Evolutionary conservation across 2,888 invertebrate species (phyloP).

Genomic region (Noctua janthe): DNA sequence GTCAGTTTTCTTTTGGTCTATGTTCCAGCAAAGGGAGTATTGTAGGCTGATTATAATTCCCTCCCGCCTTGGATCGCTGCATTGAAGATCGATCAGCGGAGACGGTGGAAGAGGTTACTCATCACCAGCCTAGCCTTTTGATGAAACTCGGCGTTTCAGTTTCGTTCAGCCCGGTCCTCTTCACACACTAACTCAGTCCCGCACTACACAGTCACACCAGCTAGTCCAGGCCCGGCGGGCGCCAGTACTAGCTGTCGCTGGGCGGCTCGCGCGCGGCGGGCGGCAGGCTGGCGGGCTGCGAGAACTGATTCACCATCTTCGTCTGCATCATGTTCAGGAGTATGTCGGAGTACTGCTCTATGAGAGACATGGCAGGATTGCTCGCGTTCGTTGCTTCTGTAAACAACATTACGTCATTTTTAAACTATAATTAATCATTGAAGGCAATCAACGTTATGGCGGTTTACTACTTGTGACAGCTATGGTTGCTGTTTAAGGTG

Average conservation of each 20-base stretch:
- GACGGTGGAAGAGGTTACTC: neutral
- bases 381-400: conserved; percentile 79
- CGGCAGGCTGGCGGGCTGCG: conserved; percentile 83
- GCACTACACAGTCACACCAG: neutral
- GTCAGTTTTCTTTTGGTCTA: neutral
- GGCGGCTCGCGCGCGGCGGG: conserved; percentile 78
- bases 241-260: conserved; percentile 80
- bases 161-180: neutral
- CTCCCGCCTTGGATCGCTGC: neutral
- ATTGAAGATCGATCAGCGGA: neutral
- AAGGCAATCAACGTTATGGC: too few species aligned
- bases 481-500: too few species aligned
- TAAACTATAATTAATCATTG: neutral
- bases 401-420: conserved; percentile 12
- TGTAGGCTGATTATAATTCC: neutral
- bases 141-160: neutral
- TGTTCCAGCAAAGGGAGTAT: neutral
- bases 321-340: conserved; percentile 90
- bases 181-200: neutral
- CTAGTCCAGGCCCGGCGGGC: neutral
- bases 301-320: conserved; percentile 87
- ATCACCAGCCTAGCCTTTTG: neutral
- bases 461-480: too few species aligned
- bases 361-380: conserved; percentile 88
- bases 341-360: conserved; percentile 92